phyloP scores from a whole-genome alignment of 2,888 invertebrate genomes.

The Leptopilina syphax region DNA sequence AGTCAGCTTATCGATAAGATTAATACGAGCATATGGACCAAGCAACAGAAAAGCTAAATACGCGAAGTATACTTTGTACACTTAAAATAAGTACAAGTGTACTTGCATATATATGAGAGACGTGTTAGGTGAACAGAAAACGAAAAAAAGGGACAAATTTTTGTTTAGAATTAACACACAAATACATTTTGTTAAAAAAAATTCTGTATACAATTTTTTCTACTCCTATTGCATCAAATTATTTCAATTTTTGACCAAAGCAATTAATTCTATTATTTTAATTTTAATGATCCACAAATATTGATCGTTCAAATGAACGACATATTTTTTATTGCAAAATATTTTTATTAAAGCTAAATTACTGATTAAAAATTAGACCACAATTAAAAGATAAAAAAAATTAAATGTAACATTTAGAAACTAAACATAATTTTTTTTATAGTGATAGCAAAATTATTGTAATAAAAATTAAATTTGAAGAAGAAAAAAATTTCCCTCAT shows the following conservation, averaged over 20 bases:
- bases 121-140: constrained; percentile 19
- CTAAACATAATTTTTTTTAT: no score
- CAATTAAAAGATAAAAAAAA: no score
- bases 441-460: no score
- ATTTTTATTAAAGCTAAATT: no score
- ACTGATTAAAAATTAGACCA: no score
- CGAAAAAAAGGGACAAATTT: constrained; percentile 10
- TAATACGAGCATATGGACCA: constrained; percentile 25
- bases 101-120: constrained; percentile 17
- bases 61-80: constrained; percentile 29
- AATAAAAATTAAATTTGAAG: no score
- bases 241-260: neutral
- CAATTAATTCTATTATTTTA: no score
- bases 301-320: neutral
- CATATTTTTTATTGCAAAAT: no score
- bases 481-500: no score
- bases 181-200: constrained; percentile 29
- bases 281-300: no score
- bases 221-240: neutral
- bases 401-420: no score
- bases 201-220: neutral
- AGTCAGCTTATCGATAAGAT: constrained; percentile 27
- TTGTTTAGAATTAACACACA: constrained; percentile 6
- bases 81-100: constrained; percentile 16
- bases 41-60: constrained; percentile 37